A percentile compares a stretch with the other conserved stretches of the same genome.
Evolutionary conservation across 2,113 vertebrate species (phyloP).

Genomic region (Halichoeres trimaculatus): DNA sequence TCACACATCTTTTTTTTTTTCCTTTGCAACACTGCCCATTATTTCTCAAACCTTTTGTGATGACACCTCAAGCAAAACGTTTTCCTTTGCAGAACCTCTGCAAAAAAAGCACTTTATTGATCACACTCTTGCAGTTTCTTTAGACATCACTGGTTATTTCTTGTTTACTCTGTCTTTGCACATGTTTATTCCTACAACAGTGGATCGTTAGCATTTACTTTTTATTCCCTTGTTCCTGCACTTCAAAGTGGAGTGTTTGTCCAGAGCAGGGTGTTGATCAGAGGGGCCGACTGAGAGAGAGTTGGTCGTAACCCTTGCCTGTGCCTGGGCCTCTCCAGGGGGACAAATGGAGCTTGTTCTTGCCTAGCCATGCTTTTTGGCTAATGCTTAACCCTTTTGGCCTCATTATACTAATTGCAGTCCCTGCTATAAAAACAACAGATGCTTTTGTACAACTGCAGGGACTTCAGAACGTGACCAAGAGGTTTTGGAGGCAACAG

Average conservation of each 20-base stretch:
- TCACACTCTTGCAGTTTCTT: constrained; percentile 13
- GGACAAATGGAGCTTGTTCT: constrained; percentile 93
- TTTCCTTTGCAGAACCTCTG: constrained; percentile 13
- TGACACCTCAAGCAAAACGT: constrained; percentile 9
- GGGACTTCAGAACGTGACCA: constrained; percentile 74
- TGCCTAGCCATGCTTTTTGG: constrained; percentile 85
- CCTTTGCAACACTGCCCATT: background rate
- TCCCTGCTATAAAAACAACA: constrained; percentile 87
- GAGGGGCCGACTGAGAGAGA: constrained; percentile 83
- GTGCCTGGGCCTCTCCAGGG: constrained; percentile 74
- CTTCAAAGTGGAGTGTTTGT: constrained; percentile 81
- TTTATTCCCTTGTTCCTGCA: constrained; percentile 66
- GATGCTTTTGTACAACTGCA: constrained; percentile 82
- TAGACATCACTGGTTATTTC: constrained; percentile 13
- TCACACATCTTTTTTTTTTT: constrained; percentile 2
- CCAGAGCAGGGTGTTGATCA: constrained; percentile 83
- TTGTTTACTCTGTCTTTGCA: constrained; percentile 39
- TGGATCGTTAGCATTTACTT: constrained; percentile 54
- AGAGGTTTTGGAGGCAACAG: constrained; percentile 75
- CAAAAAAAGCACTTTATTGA: constrained; percentile 17
- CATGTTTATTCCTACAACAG: constrained; percentile 46
- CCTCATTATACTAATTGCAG: constrained; percentile 88
- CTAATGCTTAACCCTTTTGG: constrained; percentile 94
- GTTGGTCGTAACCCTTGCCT: constrained; percentile 80
- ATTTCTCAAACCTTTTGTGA: constrained; percentile 12